These are phyloP conservation scores for Catagonus wagneri DNA, from an alignment of 2,113 vertebrate species.

Conservation along the genomic window DNA sequence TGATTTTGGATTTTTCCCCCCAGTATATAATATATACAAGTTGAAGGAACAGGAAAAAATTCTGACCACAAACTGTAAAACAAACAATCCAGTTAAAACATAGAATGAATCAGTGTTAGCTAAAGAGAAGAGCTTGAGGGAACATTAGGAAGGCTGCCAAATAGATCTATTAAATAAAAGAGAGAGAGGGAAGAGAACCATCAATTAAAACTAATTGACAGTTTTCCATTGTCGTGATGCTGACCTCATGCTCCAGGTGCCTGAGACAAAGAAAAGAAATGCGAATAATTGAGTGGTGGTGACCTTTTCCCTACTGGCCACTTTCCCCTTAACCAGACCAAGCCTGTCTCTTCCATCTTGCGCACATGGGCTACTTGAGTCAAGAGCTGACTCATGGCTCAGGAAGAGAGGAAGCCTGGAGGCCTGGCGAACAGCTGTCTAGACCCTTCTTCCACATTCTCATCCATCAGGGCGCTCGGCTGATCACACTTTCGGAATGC, in stretches of 20 bases:
- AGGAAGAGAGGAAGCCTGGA: not conserved
- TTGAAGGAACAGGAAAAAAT: not conserved
- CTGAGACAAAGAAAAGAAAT: not conserved
- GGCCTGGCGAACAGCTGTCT: accelerated
- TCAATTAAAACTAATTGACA: conserved; percentile 51
- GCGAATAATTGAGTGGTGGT: not conserved
- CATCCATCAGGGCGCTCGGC: not conserved
- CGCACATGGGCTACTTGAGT: not conserved
- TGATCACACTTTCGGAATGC: accelerated
- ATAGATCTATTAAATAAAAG: not conserved
- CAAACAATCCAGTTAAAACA: not conserved
- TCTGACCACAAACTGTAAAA: accelerated
- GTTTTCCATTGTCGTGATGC: not conserved
- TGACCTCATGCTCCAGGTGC: conserved; percentile 64
- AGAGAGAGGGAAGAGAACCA: not conserved
- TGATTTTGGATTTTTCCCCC: not conserved
- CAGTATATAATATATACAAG: not conserved
- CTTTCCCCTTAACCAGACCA: not conserved
- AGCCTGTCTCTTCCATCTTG: not conserved
- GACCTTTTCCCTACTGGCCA: conserved; percentile 1
- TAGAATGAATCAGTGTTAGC: not conserved
- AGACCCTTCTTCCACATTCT: not conserved
- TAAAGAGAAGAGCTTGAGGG: not conserved
- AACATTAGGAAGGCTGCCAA: not conserved
- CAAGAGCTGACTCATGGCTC: not conserved